phyloP scores from a whole-genome alignment of 2,113 vertebrate species.

The Muntiacus muntjak region DNA sequence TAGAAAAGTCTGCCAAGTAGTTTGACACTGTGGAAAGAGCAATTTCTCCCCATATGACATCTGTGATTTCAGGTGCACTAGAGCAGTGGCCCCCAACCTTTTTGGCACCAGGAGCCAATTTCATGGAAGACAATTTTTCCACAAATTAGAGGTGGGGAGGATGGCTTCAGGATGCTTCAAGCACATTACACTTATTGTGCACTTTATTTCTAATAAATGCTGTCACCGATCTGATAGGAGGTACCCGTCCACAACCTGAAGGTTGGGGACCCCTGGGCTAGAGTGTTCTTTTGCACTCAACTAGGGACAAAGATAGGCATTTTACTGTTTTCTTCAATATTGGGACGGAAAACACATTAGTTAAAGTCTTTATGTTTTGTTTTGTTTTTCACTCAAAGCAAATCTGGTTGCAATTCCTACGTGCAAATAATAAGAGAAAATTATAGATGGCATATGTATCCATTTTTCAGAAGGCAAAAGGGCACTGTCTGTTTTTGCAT shows the following conservation, averaged over 20 bases:
- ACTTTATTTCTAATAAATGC: background rate
- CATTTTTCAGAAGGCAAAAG: background rate
- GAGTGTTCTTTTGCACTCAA: background rate
- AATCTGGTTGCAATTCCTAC: background rate
- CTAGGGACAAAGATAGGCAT: fast-evolving
- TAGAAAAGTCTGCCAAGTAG: slow-evolving; percentile 63
- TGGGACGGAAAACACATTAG: background rate
- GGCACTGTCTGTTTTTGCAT: background rate
- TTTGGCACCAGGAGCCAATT: background rate
- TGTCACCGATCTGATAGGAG: background rate
- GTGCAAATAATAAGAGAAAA: background rate
- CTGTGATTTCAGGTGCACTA: slow-evolving; percentile 54
- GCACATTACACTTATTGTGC: background rate
- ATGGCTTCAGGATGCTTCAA: background rate
- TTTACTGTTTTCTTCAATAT: background rate
- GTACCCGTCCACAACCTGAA: background rate
- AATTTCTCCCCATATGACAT: background rate
- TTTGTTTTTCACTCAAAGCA: background rate
- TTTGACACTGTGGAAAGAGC: background rate
- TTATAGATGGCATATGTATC: background rate
- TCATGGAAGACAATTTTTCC: background rate
- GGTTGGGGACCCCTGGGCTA: background rate
- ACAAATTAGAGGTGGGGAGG: background rate
- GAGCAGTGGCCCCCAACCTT: background rate
- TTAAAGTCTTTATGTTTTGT: background rate